Evolutionary conservation across 1,140 invertebrate species (phyloP).

Genomic region (Drosophila lacertosa): DNA sequence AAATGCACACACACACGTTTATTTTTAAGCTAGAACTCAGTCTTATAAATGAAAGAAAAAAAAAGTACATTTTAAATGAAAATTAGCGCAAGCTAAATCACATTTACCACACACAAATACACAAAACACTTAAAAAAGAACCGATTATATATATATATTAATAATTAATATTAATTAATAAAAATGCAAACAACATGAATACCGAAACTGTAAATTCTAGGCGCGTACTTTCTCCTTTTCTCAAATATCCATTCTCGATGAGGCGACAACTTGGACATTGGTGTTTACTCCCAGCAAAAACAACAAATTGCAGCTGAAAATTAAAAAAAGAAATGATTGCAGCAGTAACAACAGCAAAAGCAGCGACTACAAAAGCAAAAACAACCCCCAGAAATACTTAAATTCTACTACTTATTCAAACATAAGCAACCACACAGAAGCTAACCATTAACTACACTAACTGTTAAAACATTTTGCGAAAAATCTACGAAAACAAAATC

Average conservation of each 20-base stretch:
- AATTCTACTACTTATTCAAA: slow-evolving; percentile 41
- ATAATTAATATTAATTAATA: slow-evolving; percentile 69
- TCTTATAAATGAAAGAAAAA: slow-evolving; percentile 70
- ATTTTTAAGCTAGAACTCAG: slow-evolving; percentile 65
- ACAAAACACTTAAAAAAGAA: slow-evolving; percentile 29
- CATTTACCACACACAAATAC: slow-evolving; percentile 25
- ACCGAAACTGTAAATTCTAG: slow-evolving; percentile 51
- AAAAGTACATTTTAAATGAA: slow-evolving; percentile 52
- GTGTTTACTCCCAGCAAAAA: slow-evolving; percentile 9
- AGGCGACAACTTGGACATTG: slow-evolving; percentile 6
- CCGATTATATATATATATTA: slow-evolving; percentile 41
- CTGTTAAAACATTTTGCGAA: slow-evolving; percentile 33
- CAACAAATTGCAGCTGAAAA: slow-evolving; percentile 18
- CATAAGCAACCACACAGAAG: slow-evolving; percentile 34
- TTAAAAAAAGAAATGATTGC: slow-evolving; percentile 13
- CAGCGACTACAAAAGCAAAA: background rate
- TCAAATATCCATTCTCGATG: background rate
- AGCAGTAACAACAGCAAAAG: background rate
- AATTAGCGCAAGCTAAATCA: slow-evolving; percentile 63
- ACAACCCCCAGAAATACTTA: slow-evolving; percentile 49
- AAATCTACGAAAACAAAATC: slow-evolving; percentile 19
- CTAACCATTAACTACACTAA: slow-evolving; percentile 26
- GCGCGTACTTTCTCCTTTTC: slow-evolving; percentile 48
- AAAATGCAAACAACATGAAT: slow-evolving; percentile 66
- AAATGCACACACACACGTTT: slow-evolving; percentile 42